A percentile compares a stretch with the other conserved stretches of the same genome.
phyloP scores from a whole-genome alignment of 2,888 invertebrate species.

The Plebejus argus region DNA sequence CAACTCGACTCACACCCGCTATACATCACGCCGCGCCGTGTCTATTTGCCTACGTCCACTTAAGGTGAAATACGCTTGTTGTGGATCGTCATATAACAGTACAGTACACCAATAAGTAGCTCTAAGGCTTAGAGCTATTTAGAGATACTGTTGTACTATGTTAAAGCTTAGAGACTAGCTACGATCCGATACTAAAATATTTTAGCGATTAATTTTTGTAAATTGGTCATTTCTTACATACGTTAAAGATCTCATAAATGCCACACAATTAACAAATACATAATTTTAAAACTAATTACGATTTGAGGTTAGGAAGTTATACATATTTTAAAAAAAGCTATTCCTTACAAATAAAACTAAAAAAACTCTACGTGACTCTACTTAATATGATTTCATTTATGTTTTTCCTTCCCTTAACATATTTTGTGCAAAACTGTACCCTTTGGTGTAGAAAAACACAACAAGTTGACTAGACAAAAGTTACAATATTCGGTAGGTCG shows the following conservation, averaged over 20 bases:
- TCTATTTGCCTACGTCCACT: conserved; percentile 33
- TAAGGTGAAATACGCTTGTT: conserved; percentile 24
- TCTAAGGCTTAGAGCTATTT: not conserved
- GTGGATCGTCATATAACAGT: not conserved
- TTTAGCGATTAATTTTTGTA: not conserved
- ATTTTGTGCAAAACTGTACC: not conserved
- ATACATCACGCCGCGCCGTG: conserved; percentile 48
- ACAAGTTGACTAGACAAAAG: conserved; percentile 1
- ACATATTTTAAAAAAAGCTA: not conserved
- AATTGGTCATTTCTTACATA: not conserved
- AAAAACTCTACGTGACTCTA: not conserved
- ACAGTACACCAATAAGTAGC: not conserved
- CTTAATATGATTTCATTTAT: not conserved
- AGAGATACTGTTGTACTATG: too few relatives aligned
- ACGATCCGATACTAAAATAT: not conserved
- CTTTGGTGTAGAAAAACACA: not conserved
- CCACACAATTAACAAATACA: not conserved
- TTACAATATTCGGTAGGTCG: not conserved
- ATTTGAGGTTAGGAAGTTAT: not conserved
- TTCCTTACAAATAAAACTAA: not conserved
- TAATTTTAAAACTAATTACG: not conserved
- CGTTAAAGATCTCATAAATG: too few relatives aligned
- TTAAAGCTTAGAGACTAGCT: too few relatives aligned
- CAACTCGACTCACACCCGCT: conserved; percentile 51
- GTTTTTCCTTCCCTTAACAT: not conserved